phyloP scores from a whole-genome alignment of 2,797 vertebrate species.

The Pangasius sanitwongsei region DNA sequence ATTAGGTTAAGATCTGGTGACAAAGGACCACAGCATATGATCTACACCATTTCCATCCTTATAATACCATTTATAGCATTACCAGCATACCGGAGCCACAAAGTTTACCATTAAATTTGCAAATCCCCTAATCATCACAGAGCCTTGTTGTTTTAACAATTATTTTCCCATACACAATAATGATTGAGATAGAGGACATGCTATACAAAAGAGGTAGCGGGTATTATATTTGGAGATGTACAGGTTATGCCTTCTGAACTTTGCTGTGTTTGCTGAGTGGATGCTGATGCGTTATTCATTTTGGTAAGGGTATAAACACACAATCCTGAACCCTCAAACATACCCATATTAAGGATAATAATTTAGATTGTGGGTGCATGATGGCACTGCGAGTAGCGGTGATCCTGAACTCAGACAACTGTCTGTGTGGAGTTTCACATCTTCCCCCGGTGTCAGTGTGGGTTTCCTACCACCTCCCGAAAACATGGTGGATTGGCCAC shows the following conservation, averaged over 20 bases:
- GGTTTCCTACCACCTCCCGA: neutral
- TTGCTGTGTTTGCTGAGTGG: neutral
- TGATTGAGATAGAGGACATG: neutral
- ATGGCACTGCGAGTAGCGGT: neutral
- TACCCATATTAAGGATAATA: neutral
- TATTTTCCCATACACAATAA: neutral
- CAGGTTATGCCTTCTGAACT: neutral
- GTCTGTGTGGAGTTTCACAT: neutral
- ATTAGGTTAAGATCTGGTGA: neutral
- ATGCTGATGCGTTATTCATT: conserved; percentile 1
- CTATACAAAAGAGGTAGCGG: neutral
- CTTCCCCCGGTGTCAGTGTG: neutral
- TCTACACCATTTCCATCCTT: neutral
- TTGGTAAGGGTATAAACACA: neutral
- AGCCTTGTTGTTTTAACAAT: neutral
- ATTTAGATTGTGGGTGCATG: neutral
- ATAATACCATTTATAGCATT: neutral
- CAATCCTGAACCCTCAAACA: neutral
- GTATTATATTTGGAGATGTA: neutral
- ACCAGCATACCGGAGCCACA: neutral
- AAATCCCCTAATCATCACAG: neutral
- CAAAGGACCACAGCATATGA: neutral
- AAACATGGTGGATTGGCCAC: neutral
- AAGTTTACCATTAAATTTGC: neutral
- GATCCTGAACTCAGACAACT: neutral